A percentile compares a stretch with the other conserved stretches of the same genome.
phyloP scores from a whole-genome alignment of 1,140 invertebrate species.

The Cydia splendana region DNA sequence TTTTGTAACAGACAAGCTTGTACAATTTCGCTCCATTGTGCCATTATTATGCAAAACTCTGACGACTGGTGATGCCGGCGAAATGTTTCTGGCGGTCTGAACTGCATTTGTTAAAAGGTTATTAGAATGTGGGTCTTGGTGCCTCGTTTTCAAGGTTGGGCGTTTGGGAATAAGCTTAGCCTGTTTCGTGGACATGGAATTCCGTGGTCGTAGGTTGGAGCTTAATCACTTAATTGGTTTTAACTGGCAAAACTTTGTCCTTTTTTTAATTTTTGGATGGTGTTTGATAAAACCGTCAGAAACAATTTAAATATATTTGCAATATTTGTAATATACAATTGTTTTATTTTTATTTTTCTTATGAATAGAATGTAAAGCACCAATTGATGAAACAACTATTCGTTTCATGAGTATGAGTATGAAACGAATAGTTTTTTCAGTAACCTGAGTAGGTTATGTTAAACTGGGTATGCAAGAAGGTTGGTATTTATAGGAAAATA shows the following conservation, averaged over 20 bases:
- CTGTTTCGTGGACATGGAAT: neutral
- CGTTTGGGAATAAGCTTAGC: slow-evolving; percentile 44
- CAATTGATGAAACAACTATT: too few relatives aligned
- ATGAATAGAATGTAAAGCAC: too few relatives aligned
- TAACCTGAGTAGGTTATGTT: too few relatives aligned
- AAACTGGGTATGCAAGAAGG: too few relatives aligned
- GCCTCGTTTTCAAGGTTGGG: slow-evolving; percentile 54
- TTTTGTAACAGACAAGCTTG: slow-evolving; percentile 64
- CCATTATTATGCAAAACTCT: slow-evolving; percentile 74
- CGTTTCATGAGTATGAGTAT: too few relatives aligned
- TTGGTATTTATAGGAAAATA: too few relatives aligned
- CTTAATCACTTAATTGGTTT: neutral
- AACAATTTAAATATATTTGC: too few relatives aligned
- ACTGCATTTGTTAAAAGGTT: slow-evolving; percentile 70
- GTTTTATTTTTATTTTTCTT: too few relatives aligned
- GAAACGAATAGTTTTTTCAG: too few relatives aligned
- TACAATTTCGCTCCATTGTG: slow-evolving; percentile 60
- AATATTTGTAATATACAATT: too few relatives aligned
- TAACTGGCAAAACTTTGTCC: neutral
- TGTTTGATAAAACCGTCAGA: too few relatives aligned
- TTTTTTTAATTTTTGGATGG: too few relatives aligned
- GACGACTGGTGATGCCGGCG: slow-evolving; percentile 55
- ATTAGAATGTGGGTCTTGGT: slow-evolving; percentile 67
- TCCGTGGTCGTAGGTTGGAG: neutral
- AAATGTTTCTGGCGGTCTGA: slow-evolving; percentile 57